phyloP scores from a whole-genome alignment of 2,888 invertebrate genomes.

The Anoplius nigerrimus region DNA sequence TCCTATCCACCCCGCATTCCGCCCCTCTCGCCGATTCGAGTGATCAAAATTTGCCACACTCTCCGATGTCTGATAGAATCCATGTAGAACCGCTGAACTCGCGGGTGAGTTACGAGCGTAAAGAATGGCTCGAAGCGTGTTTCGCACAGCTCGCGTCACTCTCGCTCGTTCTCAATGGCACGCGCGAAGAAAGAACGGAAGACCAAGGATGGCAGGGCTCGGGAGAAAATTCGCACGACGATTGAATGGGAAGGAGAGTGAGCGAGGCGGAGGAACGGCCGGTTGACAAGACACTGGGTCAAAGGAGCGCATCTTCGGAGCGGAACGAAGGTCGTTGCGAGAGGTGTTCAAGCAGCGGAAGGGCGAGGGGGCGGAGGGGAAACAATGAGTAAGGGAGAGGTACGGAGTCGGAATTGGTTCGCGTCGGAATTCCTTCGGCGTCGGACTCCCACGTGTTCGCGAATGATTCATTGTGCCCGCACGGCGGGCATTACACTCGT shows the following conservation, averaged over 20 bases:
- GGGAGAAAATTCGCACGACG: not conserved
- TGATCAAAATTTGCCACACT: too few relatives aligned
- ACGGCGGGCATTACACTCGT: slow-evolving; percentile 9
- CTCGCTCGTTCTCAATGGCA: slow-evolving; percentile 2
- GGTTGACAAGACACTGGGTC: slow-evolving; percentile 33
- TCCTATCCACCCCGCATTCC: not conserved
- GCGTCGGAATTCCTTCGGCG: slow-evolving; percentile 37
- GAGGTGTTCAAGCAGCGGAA: not conserved
- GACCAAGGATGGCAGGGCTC: not conserved
- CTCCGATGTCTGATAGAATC: too few relatives aligned
- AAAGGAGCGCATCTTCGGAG: slow-evolving; percentile 35
- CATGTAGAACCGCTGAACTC: too few relatives aligned
- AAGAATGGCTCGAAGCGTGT: too few relatives aligned
- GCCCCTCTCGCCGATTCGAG: too few relatives aligned
- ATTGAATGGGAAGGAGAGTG: not conserved
- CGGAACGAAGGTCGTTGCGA: slow-evolving; percentile 1
- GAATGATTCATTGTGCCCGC: slow-evolving; percentile 16
- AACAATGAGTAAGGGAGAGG: not conserved
- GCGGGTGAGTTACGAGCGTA: too few relatives aligned
- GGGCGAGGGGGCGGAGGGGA: slow-evolving; percentile 31
- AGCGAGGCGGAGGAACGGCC: not conserved
- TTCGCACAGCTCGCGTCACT: too few relatives aligned
- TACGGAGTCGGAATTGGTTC: slow-evolving; percentile 31
- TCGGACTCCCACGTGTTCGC: slow-evolving; percentile 39
- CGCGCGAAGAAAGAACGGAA: not conserved